Evolutionary conservation across 1,140 invertebrate genomes (phyloP).

Genomic region (Drosophila santomea): DNA sequence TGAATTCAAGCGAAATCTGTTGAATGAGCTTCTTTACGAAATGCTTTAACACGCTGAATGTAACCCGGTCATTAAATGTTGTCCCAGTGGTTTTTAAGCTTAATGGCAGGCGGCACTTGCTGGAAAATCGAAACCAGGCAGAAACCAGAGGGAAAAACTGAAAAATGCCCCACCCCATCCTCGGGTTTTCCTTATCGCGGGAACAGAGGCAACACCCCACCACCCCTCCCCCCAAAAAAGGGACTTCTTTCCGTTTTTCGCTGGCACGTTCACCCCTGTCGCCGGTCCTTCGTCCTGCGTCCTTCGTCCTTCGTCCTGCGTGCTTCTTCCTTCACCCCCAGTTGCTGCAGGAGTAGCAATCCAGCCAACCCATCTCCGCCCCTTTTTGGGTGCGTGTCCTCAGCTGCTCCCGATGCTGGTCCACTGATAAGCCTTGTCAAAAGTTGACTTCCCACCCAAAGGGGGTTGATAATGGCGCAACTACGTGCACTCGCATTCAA

Average conservation of each 20-base stretch:
- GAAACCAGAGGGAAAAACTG: constrained; percentile 5
- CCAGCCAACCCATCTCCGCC: not conserved
- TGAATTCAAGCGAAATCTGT: not conserved
- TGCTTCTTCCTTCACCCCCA: no score
- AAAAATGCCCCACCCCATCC: not conserved
- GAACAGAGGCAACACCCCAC: constrained; percentile 21
- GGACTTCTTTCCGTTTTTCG: constrained; percentile 11
- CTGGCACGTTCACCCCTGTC: constrained; percentile 22
- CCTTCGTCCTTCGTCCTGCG: constrained; percentile 5
- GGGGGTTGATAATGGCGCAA: constrained; percentile 12
- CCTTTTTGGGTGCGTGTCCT: constrained; percentile 33
- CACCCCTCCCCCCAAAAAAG: no score
- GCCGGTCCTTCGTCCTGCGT: constrained; percentile 4
- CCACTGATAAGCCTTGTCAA: constrained; percentile 60
- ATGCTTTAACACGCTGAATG: constrained; percentile 1
- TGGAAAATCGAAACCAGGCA: constrained; percentile 27
- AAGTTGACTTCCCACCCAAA: constrained; percentile 49
- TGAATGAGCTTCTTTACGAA: not conserved
- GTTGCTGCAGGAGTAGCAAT: not conserved
- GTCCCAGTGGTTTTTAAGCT: constrained; percentile 1
- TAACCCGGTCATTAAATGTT: constrained; percentile 1
- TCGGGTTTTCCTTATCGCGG: constrained; percentile 42
- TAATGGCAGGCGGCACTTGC: constrained; percentile 7
- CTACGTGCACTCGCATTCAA: constrained; percentile 76
- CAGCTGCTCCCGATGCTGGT: constrained; percentile 46